phyloP scores from a whole-genome alignment of 2,797 vertebrate genomes.

The Chromis chromis region DNA sequence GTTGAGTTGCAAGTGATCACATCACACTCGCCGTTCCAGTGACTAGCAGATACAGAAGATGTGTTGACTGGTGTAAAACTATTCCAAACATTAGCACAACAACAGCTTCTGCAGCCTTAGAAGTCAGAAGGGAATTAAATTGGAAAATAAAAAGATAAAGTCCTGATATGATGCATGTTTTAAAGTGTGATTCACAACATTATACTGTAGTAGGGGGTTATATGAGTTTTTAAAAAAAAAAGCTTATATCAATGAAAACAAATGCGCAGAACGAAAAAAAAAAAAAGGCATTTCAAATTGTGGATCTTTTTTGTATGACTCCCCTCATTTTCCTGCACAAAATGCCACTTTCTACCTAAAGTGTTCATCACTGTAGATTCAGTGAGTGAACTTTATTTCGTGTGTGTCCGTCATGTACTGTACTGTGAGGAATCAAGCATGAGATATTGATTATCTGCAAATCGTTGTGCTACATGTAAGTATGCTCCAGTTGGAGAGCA shows the following conservation, averaged over 20 bases:
- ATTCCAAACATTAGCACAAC: constrained; percentile 14
- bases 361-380: constrained; percentile 24
- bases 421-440: constrained; percentile 41
- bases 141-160: not conserved
- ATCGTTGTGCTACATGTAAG: constrained; percentile 11
- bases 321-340: constrained; percentile 19
- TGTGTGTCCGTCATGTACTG: constrained; percentile 25
- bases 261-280: too few relatives aligned
- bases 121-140: not conserved
- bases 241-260: not conserved
- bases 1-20: constrained; percentile 12
- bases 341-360: constrained; percentile 28
- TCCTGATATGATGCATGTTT: constrained; percentile 11
- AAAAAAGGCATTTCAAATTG: not conserved
- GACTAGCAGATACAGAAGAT: constrained; percentile 2
- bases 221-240: not conserved
- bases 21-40: constrained; percentile 8
- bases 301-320: constrained; percentile 7
- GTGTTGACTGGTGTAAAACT: constrained; percentile 15
- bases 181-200: not conserved
- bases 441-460: constrained; percentile 21
- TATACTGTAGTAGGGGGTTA: not conserved
- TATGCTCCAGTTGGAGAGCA: constrained; percentile 7
- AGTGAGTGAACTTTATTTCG: constrained; percentile 15
- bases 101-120: not conserved